Conservation (phyloP, 2,113 vertebrate genomes). For the Stegostoma tigrinum region DNA sequence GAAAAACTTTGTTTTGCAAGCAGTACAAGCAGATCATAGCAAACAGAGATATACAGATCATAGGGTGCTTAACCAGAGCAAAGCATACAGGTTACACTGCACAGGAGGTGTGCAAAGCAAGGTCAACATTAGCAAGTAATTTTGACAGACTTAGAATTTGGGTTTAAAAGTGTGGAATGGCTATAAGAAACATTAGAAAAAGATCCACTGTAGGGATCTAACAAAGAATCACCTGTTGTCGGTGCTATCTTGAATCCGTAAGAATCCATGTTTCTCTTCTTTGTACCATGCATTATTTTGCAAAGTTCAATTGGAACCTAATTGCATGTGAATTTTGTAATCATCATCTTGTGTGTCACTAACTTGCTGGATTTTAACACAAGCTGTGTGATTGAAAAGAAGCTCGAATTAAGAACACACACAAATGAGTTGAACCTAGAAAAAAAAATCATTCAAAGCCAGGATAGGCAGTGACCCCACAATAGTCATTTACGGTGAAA, state of each 20-base stretch:
- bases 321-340: neutral
- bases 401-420: neutral
- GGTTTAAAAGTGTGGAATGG: no score
- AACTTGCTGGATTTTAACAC: neutral
- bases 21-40: no score
- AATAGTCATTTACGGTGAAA: neutral
- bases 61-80: no score
- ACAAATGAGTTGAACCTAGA: neutral
- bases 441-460: neutral
- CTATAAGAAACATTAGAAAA: no score
- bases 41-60: no score
- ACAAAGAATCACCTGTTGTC: no score
- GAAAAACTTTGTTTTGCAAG: no score
- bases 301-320: neutral
- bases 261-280: neutral
- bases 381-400: neutral
- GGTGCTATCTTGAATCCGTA: neutral
- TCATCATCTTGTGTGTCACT: neutral
- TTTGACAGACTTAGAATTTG: no score
- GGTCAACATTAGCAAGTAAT: no score
- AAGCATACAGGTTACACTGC: no score
- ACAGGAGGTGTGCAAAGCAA: no score
- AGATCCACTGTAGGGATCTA: no score
- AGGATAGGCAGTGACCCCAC: neutral
- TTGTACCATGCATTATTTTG: neutral